Conservation (phyloP, 1,140 invertebrate species). For the Bombyx mandarina region DNA sequence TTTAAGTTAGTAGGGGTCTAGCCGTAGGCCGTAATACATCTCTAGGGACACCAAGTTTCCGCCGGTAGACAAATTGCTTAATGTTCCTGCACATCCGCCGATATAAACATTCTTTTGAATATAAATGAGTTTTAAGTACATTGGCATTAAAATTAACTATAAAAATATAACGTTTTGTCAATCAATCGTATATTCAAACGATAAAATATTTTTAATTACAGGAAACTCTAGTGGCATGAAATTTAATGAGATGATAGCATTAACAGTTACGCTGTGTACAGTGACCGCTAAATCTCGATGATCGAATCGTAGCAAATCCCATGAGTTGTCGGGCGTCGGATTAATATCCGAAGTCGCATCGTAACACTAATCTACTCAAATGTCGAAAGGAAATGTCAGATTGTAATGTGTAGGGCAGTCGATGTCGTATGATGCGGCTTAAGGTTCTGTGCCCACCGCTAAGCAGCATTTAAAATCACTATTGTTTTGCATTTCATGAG, state of each 20-base stretch:
- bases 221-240: too few relatives aligned
- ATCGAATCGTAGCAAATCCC: constrained; percentile 53
- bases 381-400: constrained; percentile 70
- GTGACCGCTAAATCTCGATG: constrained; percentile 53
- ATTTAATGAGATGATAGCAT: constrained; percentile 1
- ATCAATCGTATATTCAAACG: neutral
- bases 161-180: neutral
- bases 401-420: constrained; percentile 59
- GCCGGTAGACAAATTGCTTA: constrained; percentile 33
- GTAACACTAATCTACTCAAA: constrained; percentile 68
- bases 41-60: constrained; percentile 33
- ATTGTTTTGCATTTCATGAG: constrained; percentile 1
- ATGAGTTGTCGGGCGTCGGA: constrained; percentile 61
- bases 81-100: constrained; percentile 22
- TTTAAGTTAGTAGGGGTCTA: too few relatives aligned
- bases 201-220: neutral
- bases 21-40: constrained; percentile 14
- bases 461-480: constrained; percentile 26
- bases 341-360: constrained; percentile 60
- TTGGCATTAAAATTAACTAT: too few relatives aligned
- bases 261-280: constrained; percentile 15
- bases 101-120: too few relatives aligned
- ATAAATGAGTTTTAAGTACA: too few relatives aligned
- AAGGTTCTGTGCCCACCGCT: constrained; percentile 32
- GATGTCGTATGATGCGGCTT: constrained; percentile 53